These are phyloP conservation scores for Trididemnum miniatum DNA, from an alignment of 23 tunicate species.

Conservation along the genomic window DNA sequence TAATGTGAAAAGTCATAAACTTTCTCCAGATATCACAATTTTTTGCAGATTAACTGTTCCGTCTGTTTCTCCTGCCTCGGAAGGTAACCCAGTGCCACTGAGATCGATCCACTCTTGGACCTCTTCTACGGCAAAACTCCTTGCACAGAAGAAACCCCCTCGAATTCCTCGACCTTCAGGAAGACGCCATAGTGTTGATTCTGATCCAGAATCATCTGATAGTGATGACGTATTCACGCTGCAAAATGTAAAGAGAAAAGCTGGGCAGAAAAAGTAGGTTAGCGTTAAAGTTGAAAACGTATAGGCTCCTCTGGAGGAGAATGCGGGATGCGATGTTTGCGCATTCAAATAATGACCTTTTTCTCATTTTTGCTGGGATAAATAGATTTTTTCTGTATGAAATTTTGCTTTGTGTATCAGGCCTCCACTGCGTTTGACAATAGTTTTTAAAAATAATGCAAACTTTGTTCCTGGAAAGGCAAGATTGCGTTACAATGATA, in stretches of 20 bases:
- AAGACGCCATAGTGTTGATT: constrained; percentile 59
- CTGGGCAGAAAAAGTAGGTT: constrained; percentile 46
- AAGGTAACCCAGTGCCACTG: constrained; percentile 44
- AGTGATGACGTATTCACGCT: constrained; percentile 40
- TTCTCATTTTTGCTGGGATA: too few relatives aligned
- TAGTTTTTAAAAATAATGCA: too few relatives aligned
- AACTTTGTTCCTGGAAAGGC: too few relatives aligned
- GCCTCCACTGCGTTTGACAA: too few relatives aligned
- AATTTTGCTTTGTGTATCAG: too few relatives aligned
- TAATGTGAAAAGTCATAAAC: too few relatives aligned
- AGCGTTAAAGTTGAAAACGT: too few relatives aligned
- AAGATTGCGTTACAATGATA: too few relatives aligned
- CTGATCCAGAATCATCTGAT: constrained; percentile 48
- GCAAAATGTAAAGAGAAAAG: constrained; percentile 33
- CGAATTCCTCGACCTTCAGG: constrained; percentile 53
- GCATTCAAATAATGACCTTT: too few relatives aligned
- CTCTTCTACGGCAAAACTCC: constrained; percentile 20
- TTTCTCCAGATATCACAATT: not conserved
- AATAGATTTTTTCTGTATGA: too few relatives aligned
- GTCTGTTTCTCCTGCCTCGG: constrained; percentile 15
- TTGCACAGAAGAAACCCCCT: constrained; percentile 46
- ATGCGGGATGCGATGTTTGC: too few relatives aligned
- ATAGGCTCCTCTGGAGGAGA: too few relatives aligned
- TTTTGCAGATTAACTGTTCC: constrained; percentile 38
- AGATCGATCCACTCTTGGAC: constrained; percentile 48